These are phyloP conservation scores for Drosophila demipolita DNA, from an alignment of 2,888 invertebrate genomes.

Conservation along the genomic window DNA sequence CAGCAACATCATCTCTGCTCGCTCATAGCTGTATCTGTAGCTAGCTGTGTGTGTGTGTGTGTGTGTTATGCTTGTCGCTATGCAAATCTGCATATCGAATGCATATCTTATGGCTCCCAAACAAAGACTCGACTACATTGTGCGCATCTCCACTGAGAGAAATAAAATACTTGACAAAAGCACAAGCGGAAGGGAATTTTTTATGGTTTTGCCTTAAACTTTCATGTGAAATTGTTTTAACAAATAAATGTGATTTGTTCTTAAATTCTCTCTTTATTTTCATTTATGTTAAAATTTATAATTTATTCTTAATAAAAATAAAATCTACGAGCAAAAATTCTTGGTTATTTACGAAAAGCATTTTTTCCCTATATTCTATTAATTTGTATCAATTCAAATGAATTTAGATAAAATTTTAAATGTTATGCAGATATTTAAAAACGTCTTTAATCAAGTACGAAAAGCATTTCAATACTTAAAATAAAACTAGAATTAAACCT, in stretches of 20 bases:
- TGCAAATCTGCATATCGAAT: constrained; percentile 73
- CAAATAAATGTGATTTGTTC: background rate
- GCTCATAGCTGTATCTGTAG: constrained; percentile 15
- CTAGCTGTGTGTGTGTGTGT: constrained; percentile 11
- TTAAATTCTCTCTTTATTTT: background rate
- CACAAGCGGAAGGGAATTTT: background rate
- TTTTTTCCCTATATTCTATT: too few species aligned
- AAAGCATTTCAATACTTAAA: background rate
- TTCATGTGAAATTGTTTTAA: background rate
- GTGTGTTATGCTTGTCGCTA: constrained; percentile 38
- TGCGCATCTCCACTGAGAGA: constrained; percentile 9
- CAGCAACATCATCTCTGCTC: constrained; percentile 38
- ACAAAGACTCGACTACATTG: constrained; percentile 34
- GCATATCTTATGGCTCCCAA: constrained; percentile 51
- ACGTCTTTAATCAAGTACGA: background rate
- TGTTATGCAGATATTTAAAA: background rate
- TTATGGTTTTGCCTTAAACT: background rate
- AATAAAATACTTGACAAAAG: background rate
- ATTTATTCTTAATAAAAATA: background rate
- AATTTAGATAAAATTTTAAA: background rate
- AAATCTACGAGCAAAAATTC: background rate
- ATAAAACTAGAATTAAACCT: background rate
- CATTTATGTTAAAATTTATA: too few species aligned
- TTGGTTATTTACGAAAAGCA: background rate
- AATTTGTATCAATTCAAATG: background rate